Percentiles rank a stretch among this genome's conserved stretches.
Evolutionary conservation across 35 echinoderm and acorn worm species (phyloP).

Genomic region (Chiridota heheva): DNA sequence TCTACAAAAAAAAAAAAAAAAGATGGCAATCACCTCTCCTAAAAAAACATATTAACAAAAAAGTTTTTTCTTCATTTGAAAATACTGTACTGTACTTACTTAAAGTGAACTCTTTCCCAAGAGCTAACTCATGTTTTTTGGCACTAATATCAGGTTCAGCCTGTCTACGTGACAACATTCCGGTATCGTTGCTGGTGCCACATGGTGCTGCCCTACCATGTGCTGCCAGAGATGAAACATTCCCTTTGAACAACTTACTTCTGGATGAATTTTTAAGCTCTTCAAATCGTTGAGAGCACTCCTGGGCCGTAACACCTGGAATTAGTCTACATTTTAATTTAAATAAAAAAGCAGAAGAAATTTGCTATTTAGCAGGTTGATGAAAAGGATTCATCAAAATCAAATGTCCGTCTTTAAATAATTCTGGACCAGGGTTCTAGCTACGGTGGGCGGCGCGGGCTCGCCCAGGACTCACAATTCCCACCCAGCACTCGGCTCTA

Average conservation of each 20-base stretch:
- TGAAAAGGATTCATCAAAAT: too few species aligned
- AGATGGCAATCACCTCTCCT: not conserved
- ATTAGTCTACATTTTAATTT: constrained; percentile 59
- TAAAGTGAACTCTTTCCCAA: not conserved
- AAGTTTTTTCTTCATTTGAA: not conserved
- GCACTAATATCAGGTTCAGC: too few species aligned
- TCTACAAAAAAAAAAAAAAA: not conserved
- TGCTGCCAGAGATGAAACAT: not conserved
- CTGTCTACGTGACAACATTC: not conserved
- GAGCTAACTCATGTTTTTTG: not conserved
- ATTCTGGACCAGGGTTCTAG: too few species aligned
- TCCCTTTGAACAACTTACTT: not conserved
- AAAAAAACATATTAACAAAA: not conserved
- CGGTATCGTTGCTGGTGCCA: not conserved
- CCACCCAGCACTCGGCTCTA: too few species aligned
- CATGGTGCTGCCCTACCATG: not conserved
- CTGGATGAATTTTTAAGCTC: constrained; percentile 46
- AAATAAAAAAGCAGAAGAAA: too few species aligned
- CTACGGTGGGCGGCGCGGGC: too few species aligned
- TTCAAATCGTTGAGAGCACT: constrained; percentile 87
- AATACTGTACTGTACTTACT: not conserved
- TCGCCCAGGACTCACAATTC: too few species aligned
- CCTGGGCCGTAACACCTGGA: constrained; percentile 78
- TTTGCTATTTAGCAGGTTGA: too few species aligned
- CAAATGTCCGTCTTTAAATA: too few species aligned